Percentiles rank a stretch among this genome's conserved stretches.
These are phyloP conservation scores for Drosophila saltans DNA, from an alignment of 1,140 invertebrate genomes.

Conservation along the genomic window DNA sequence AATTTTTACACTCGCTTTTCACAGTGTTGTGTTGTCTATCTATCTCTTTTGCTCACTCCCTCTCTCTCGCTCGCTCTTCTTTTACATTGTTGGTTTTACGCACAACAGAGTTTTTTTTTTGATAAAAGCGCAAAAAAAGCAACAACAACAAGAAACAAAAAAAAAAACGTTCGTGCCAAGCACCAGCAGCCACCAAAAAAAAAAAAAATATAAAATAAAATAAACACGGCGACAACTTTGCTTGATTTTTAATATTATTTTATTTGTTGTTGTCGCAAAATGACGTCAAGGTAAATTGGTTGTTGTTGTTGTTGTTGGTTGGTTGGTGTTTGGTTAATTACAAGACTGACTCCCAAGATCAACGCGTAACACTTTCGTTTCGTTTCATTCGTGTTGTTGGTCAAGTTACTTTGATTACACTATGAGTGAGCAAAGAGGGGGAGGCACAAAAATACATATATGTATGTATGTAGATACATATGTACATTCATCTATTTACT, in stretches of 20 bases:
- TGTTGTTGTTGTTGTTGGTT: slow-evolving; percentile 37
- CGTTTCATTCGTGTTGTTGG: slow-evolving; percentile 22
- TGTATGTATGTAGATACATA: neutral
- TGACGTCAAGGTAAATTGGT: slow-evolving; percentile 76
- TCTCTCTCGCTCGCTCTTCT: slow-evolving; percentile 15
- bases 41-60: neutral
- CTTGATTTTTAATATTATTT: slow-evolving; percentile 30
- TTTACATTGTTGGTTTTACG: slow-evolving; percentile 56
- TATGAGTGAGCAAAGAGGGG: too few relatives aligned
- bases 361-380: slow-evolving; percentile 72
- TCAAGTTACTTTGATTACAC: neutral
- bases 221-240: slow-evolving; percentile 33
- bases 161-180: slow-evolving; percentile 73
- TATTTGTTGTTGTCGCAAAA: slow-evolving; percentile 63
- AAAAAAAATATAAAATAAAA: slow-evolving; percentile 35
- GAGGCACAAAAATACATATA: neutral
- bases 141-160: slow-evolving; percentile 29
- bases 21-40: neutral
- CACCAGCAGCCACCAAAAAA: slow-evolving; percentile 63
- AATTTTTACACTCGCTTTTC: slow-evolving; percentile 66
- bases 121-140: slow-evolving; percentile 51
- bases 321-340: slow-evolving; percentile 53
- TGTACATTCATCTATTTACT: neutral
- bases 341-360: slow-evolving; percentile 53
- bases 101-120: slow-evolving; percentile 35